Conservation (phyloP, 2,888 invertebrate genomes). For the Xestoiulus laeticollis region DNA sequence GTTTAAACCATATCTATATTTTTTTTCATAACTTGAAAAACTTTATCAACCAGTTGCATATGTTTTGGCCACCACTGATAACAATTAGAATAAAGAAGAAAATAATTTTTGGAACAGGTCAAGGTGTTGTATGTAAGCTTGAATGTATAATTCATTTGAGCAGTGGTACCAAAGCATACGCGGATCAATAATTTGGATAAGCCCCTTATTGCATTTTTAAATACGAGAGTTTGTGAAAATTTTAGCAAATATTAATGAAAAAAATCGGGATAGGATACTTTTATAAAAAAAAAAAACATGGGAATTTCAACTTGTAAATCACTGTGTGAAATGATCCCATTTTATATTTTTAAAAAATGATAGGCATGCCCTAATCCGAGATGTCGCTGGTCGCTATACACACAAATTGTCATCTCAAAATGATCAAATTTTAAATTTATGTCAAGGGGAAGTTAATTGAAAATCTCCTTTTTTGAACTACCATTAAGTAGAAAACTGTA, state of each 20-base stretch:
- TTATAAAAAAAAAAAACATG: neutral
- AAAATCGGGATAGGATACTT: neutral
- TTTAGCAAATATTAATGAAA: neutral
- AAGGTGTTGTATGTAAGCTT: too few species aligned
- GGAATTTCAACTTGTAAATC: neutral
- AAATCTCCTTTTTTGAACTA: neutral
- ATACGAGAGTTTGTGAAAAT: neutral
- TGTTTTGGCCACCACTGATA: too few species aligned
- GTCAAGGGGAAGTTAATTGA: neutral
- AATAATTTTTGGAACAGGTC: neutral
- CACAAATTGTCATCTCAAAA: neutral
- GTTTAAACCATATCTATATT: too few species aligned
- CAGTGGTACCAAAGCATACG: neutral
- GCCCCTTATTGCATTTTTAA: neutral
- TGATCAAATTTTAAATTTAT: neutral
- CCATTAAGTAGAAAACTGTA: neutral
- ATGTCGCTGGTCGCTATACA: neutral
- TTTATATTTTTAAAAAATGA: neutral
- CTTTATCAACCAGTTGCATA: too few species aligned
- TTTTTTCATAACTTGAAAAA: too few species aligned
- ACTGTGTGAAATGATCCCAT: neutral
- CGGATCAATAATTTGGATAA: neutral
- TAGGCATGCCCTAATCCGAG: neutral
- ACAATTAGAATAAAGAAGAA: too few species aligned
- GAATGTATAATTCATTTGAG: too few species aligned